These are phyloP conservation scores for Ectemnius continuus DNA, from an alignment of 2,888 invertebrate genomes.

Conservation along the genomic window DNA sequence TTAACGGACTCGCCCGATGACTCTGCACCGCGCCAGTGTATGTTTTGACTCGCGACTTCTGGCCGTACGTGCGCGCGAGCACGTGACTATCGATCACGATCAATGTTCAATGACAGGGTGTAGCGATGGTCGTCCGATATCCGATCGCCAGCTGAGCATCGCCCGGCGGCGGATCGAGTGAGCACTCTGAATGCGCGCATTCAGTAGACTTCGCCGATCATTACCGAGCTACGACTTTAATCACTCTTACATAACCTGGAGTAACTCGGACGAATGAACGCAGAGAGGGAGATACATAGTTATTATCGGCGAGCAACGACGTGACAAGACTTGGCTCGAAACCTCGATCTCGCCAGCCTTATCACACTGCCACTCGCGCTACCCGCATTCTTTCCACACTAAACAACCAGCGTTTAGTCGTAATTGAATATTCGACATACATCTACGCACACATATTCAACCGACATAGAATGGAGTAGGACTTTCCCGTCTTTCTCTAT, in stretches of 20 bases:
- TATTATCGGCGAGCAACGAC: constrained; percentile 13
- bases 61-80: neutral
- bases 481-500: too few relatives aligned
- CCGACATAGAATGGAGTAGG: too few relatives aligned
- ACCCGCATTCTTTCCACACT: constrained; percentile 19
- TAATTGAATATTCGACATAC: constrained; percentile 44
- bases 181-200: constrained; percentile 17
- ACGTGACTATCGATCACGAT: constrained; percentile 15
- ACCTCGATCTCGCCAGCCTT: too few relatives aligned
- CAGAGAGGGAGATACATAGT: constrained; percentile 8
- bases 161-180: constrained; percentile 43
- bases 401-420: constrained; percentile 19
- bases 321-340: too few relatives aligned
- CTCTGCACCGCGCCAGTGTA: too few relatives aligned
- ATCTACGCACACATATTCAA: neutral
- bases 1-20: too few relatives aligned
- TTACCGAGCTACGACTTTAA: constrained; percentile 25
- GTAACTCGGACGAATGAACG: constrained; percentile 23
- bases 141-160: constrained; percentile 19
- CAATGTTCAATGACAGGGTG: constrained; percentile 15
- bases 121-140: neutral
- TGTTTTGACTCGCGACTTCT: too few relatives aligned
- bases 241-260: constrained; percentile 33
- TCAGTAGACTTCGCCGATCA: neutral
- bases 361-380: too few relatives aligned